These are phyloP conservation scores for Siniperca chuatsi DNA, from an alignment of 2,113 vertebrate genomes.

Conservation along the genomic window DNA sequence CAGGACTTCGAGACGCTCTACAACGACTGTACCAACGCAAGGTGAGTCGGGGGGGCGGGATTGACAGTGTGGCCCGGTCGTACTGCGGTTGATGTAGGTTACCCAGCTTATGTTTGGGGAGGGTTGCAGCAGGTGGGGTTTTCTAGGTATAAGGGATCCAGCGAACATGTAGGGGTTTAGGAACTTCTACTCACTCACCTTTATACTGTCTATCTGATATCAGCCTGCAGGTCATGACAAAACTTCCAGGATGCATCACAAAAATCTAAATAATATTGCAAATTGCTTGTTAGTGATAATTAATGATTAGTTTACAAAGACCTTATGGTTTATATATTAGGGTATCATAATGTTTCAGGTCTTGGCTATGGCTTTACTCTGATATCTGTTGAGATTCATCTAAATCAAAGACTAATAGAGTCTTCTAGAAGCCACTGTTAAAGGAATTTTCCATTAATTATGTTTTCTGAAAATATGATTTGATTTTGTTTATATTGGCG, in stretches of 20 bases:
- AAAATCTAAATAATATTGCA: slow-evolving; percentile 5
- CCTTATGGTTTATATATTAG: background rate
- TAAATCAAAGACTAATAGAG: background rate
- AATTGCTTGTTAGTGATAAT: background rate
- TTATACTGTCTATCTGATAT: background rate
- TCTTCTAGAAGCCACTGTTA: background rate
- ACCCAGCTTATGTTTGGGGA: background rate
- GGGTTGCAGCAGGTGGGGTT: slow-evolving; percentile 50
- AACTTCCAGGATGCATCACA: background rate
- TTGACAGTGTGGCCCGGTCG: background rate
- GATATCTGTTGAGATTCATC: background rate
- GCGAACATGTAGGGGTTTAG: background rate
- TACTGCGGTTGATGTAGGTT: slow-evolving; percentile 4
- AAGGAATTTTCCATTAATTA: background rate
- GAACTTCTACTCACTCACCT: no score
- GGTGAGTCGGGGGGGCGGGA: slow-evolving; percentile 81
- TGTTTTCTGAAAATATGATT: background rate
- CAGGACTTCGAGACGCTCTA: slow-evolving; percentile 97
- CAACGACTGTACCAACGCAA: slow-evolving; percentile 96
- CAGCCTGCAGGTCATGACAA: background rate
- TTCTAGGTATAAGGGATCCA: background rate
- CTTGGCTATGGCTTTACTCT: background rate
- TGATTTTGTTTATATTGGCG: background rate
- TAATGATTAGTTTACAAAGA: background rate
- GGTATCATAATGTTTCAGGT: background rate